A percentile compares a stretch with the other conserved stretches of the same genome.
phyloP scores from a whole-genome alignment of 2,888 invertebrate species.

The Hesperia comma region DNA sequence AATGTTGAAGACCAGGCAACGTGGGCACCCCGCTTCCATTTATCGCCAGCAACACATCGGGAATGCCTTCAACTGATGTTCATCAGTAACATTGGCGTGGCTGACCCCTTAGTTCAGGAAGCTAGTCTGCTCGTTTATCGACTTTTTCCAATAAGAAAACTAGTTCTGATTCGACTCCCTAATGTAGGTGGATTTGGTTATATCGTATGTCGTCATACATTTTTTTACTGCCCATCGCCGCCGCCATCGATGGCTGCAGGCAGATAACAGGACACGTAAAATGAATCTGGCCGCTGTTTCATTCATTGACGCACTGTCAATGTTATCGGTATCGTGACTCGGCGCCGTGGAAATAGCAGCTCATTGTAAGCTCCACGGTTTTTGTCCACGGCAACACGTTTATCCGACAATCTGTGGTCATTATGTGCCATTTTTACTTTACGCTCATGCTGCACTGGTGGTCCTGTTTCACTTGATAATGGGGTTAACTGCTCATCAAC shows the following conservation, averaged over 20 bases:
- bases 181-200: neutral
- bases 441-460: neutral
- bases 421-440: constrained; percentile 2
- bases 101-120: too few species aligned
- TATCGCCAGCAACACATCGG: too few species aligned
- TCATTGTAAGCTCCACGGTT: constrained; percentile 2
- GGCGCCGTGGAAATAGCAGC: constrained; percentile 1
- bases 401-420: neutral
- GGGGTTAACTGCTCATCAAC: neutral
- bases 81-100: too few species aligned
- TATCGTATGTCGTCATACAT: neutral
- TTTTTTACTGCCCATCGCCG: constrained; percentile 17
- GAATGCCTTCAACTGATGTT: too few species aligned
- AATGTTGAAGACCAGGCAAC: too few species aligned
- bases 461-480: neutral
- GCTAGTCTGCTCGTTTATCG: too few species aligned
- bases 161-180: neutral
- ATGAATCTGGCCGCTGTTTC: constrained; percentile 9
- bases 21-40: too few species aligned
- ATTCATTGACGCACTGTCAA: constrained; percentile 22
- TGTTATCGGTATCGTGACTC: constrained; percentile 21
- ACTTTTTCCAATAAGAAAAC: too few species aligned
- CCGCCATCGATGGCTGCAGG: constrained; percentile 12
- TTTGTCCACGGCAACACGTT: neutral
- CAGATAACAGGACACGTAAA: constrained; percentile 25